Evolutionary conservation across 2,113 vertebrate genomes (phyloP).

Genomic region (Prietella phreatophila): DNA sequence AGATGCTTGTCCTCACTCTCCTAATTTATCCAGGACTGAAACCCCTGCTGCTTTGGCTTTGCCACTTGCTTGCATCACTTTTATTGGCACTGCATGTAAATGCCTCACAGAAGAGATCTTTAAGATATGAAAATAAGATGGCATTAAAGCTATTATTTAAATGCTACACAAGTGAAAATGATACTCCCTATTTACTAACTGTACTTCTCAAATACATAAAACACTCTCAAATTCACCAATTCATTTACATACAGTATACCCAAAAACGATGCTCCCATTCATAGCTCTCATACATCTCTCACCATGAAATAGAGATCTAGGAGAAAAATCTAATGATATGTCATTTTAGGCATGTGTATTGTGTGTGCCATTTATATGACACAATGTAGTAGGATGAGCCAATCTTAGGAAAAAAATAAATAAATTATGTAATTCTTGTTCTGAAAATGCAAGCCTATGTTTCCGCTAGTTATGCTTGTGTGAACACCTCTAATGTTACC

Average conservation of each 20-base stretch:
- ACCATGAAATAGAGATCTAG: neutral
- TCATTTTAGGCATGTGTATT: neutral
- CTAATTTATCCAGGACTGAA: neutral
- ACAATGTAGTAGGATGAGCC: neutral
- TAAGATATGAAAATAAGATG: neutral
- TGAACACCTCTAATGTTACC: neutral
- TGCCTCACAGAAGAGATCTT: neutral
- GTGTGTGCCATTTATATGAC: neutral
- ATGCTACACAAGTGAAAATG: neutral
- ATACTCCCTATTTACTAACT: neutral
- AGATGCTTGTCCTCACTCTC: neutral
- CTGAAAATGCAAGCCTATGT: neutral
- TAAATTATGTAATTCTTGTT: neutral
- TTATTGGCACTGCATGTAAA: slow-evolving; percentile 5
- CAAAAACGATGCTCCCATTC: neutral
- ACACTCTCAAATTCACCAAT: neutral
- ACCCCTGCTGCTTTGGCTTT: slow-evolving; percentile 12
- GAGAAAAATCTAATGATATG: neutral
- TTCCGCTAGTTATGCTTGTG: neutral
- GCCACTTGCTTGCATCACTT: slow-evolving; percentile 7
- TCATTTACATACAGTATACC: neutral
- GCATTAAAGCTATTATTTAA: neutral
- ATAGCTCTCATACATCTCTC: neutral
- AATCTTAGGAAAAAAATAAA: neutral
- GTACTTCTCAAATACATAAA: neutral